Base-by-base conservation (phyloP, 2,797 vertebrate species). In the Choloepus didactylus region DNA sequence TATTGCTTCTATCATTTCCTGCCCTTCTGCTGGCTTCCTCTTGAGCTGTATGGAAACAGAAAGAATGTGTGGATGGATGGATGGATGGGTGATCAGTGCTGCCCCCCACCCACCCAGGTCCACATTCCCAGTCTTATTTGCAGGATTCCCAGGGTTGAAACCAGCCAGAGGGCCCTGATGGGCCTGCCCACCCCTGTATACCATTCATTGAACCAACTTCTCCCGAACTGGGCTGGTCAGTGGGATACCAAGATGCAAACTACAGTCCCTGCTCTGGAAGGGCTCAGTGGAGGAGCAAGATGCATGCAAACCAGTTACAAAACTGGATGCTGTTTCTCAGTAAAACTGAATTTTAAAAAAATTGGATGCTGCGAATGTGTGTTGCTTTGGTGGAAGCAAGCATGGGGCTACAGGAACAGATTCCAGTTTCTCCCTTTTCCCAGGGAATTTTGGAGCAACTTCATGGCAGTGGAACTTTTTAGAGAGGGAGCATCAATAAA, bases 381-480 rank as follows among this genome's bases (percentile, higher is more conserved):
- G 5, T 31, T 14, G 1, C 19, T 6, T 3, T 14, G 70, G 10
- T 12, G 70, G 23, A 5, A 41, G 5, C 15, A 46, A 72, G 25
- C 41, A 6, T 5, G 12, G 31, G 9, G 8, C 10, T 23, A 7
- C 25, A 9, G 59, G 49, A 35, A 29, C 10, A 54, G 8, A 76
- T 8, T 31, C 56, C 41, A 60, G 2, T 51, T 27, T 64, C 3
- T 35, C 51, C 6, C 2, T 19, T 77, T 95, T 23, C 35, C 81
- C 66, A 90, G 79, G 59, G 56, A 60, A 82, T 89, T 82, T 59
- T 12, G 56, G 80, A 67, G 38, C 35, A 86, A 69, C 35, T 41
- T 82, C 72, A 87, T 89, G 51, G 46, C 49, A 31, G 31, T 59
- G 12, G 67, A 93, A 70, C 76, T 9, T 79, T 89, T 92, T 86